Conservation (phyloP, 2,113 vertebrate genomes). For the Silurus asotus region DNA sequence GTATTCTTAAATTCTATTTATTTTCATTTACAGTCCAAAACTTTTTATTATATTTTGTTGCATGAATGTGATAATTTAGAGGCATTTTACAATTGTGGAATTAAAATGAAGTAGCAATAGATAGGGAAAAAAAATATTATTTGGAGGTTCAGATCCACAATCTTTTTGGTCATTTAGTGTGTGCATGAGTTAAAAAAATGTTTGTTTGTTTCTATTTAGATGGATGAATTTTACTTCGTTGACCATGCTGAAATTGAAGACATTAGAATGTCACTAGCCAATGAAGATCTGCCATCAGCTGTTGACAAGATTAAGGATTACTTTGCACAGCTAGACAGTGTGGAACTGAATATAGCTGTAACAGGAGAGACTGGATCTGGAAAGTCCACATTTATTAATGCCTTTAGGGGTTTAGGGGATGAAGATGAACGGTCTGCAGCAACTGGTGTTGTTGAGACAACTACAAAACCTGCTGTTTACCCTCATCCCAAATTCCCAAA, state of each 20-base stretch:
- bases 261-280: conserved; percentile 42
- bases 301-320: conserved; percentile 48
- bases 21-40: too few relatives aligned
- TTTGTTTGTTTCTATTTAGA: not conserved
- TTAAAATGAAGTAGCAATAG: too few relatives aligned
- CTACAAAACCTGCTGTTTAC: conserved; percentile 59
- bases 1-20: too few relatives aligned
- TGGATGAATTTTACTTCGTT: not conserved
- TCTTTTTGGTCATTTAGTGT: not conserved
- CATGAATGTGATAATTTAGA: too few relatives aligned
- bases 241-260: conserved; percentile 1
- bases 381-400: conserved; percentile 76
- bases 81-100: too few relatives aligned
- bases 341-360: conserved; percentile 68
- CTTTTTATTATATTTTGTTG: too few relatives aligned
- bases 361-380: conserved; percentile 72
- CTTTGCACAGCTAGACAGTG: conserved; percentile 40
- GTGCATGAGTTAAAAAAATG: not conserved
- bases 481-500: conserved; percentile 63
- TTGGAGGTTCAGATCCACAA: too few relatives aligned
- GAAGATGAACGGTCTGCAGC: conserved; percentile 66
- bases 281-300: conserved; percentile 33
- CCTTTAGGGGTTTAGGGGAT: conserved; percentile 66
- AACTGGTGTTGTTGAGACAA: conserved; percentile 72
- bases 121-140: too few relatives aligned